Evolutionary conservation across 2,888 invertebrate genomes (phyloP).

Genomic region (Cephus pulcher): DNA sequence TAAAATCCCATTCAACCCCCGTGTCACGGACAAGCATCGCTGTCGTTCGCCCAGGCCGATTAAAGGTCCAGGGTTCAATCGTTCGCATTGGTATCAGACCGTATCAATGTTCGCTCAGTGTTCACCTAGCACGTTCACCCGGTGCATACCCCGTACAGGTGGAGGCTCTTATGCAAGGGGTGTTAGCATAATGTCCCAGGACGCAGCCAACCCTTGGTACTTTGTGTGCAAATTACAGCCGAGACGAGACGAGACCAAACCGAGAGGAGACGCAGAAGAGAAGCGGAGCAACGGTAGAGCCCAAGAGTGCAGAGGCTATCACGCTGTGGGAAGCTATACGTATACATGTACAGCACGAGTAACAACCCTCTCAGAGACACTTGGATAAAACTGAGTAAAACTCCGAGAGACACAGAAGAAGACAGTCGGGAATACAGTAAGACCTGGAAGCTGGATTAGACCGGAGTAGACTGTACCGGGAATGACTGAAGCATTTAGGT

Average conservation of each 20-base stretch:
- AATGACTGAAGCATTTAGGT: not conserved
- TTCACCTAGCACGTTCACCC: not conserved
- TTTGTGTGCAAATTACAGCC: conserved; percentile 65
- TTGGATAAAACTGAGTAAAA: not conserved
- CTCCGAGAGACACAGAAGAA: not conserved
- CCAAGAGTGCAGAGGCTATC: not conserved
- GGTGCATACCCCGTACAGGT: not conserved
- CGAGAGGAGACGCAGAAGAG: not conserved
- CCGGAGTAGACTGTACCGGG: not conserved
- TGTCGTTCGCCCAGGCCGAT: not conserved
- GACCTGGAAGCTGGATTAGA: not conserved
- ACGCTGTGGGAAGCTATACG: not conserved
- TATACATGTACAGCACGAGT: not conserved
- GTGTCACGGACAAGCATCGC: not conserved
- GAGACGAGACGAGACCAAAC: conserved; percentile 49
- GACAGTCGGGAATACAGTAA: not conserved
- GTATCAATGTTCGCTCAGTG: not conserved
- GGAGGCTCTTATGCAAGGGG: conserved; percentile 37
- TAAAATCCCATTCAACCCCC: not conserved
- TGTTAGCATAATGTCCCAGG: conserved; percentile 59
- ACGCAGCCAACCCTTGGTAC: conserved; percentile 46
- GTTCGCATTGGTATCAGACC: not conserved
- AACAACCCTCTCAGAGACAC: not conserved
- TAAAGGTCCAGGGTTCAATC: not conserved
- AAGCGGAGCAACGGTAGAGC: not conserved